Percentiles rank a stretch among this genome's conserved stretches.
phyloP scores from a whole-genome alignment of 2,113 vertebrate species.

The Murina feae region DNA sequence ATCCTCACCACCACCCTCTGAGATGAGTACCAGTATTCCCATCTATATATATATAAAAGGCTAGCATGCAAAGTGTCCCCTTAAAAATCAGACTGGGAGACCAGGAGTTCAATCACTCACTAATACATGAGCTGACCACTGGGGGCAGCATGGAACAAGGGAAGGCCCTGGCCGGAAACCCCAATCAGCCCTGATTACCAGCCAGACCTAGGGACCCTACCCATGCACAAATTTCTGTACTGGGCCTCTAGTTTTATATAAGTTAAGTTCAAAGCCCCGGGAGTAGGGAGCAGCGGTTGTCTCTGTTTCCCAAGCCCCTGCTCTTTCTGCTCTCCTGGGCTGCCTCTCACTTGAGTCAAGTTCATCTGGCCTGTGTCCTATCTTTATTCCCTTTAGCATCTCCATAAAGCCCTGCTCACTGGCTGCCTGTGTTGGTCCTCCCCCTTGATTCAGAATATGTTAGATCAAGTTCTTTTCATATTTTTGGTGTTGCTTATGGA shows the following conservation, averaged over 20 bases:
- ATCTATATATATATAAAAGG: too few species aligned
- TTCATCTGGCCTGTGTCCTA: neutral
- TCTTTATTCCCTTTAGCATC: neutral
- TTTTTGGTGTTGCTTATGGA: neutral
- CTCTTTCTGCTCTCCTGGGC: neutral
- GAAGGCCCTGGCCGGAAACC: too few species aligned
- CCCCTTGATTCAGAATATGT: neutral
- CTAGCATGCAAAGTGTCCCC: too few species aligned
- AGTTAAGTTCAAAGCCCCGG: neutral
- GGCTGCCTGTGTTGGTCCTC: neutral
- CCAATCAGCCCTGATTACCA: too few species aligned
- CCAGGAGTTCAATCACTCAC: too few species aligned
- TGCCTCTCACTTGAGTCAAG: neutral
- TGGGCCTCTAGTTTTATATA: too few species aligned
- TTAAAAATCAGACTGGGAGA: too few species aligned
- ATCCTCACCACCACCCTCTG: neutral
- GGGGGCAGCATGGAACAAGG: too few species aligned
- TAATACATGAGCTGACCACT: too few species aligned
- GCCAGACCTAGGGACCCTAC: too few species aligned
- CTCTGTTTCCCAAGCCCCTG: neutral
- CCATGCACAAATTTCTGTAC: too few species aligned
- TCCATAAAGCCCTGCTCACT: neutral
- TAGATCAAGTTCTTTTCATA: neutral
- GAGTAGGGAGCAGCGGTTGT: neutral
- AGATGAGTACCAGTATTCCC: neutral